Evolutionary conservation across 2,888 invertebrate genomes (phyloP).

Genomic region (Aleiodes alternator): DNA sequence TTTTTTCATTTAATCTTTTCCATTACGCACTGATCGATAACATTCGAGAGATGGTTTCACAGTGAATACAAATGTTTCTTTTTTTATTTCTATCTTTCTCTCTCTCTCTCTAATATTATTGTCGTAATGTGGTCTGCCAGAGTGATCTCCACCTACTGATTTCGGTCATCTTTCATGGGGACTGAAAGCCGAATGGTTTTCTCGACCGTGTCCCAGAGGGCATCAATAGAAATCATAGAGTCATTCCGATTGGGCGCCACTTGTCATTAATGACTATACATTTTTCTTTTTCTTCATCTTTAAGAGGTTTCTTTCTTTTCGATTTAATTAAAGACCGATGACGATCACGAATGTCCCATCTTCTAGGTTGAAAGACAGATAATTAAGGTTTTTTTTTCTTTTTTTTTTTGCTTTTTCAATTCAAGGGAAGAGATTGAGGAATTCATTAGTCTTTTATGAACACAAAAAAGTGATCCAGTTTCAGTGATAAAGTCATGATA

Average conservation of each 20-base stretch:
- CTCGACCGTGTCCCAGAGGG: conserved; percentile 55
- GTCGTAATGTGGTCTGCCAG: conserved; percentile 34
- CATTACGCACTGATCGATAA: conserved; percentile 57
- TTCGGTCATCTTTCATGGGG: conserved; percentile 52
- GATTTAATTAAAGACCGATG: conserved; percentile 74
- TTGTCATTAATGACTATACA: conserved; percentile 74
- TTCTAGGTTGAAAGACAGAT: neutral
- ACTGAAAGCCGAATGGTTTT: conserved; percentile 8
- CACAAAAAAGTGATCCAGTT: too few relatives aligned
- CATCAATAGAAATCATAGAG: conserved; percentile 71
- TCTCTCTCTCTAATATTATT: conserved; percentile 24
- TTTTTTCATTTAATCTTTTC: conserved; percentile 19
- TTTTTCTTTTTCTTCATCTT: conserved; percentile 56
- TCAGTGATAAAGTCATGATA: neutral
- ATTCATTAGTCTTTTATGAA: neutral
- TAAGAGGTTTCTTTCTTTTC: conserved; percentile 54
- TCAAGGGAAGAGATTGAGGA: neutral
- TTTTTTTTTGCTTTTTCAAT: conserved; percentile 22
- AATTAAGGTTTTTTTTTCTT: conserved; percentile 28
- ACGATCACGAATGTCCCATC: conserved; percentile 63
- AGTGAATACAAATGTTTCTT: neutral
- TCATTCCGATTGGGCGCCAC: conserved; percentile 75
- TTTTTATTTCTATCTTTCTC: conserved; percentile 1
- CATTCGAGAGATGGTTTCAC: conserved; percentile 64
- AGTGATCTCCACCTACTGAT: conserved; percentile 46